These are phyloP conservation scores for Oxyruncus cristatus DNA, from an alignment of 2,113 vertebrate species.

Conservation along the genomic window DNA sequence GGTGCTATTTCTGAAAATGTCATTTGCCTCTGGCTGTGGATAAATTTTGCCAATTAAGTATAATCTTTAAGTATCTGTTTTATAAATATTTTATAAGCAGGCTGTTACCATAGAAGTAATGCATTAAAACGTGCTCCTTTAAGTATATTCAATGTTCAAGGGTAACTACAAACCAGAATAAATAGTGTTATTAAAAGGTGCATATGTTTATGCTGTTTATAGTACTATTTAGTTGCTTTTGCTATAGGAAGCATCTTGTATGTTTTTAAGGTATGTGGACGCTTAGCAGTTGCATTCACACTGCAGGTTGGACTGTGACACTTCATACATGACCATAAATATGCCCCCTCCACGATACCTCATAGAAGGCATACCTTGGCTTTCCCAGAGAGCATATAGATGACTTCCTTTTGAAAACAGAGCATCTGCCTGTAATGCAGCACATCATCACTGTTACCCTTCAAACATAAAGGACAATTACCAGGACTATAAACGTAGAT, in stretches of 20 bases:
- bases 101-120: constrained; percentile 33
- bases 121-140: constrained; percentile 25
- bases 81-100: constrained; percentile 58
- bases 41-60: constrained; percentile 58
- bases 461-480: background rate
- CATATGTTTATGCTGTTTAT: constrained; percentile 43
- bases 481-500: constrained; percentile 11
- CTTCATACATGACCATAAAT: constrained; percentile 64
- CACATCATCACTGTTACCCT: constrained; percentile 48
- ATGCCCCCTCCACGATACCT: background rate
- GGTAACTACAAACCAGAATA: constrained; percentile 28
- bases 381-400: constrained; percentile 4
- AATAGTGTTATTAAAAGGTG: constrained; percentile 28
- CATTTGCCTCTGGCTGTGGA: constrained; percentile 33
- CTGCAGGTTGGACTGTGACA: constrained; percentile 60
- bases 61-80: constrained; percentile 49
- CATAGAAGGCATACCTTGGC: constrained; percentile 3
- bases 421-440: constrained; percentile 39
- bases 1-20: constrained; percentile 39
- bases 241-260: constrained; percentile 41
- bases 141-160: constrained; percentile 36
- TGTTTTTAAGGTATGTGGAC: constrained; percentile 40
- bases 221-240: constrained; percentile 46
- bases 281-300: constrained; percentile 63
- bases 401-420: constrained; percentile 54